Conservation (phyloP, 2,113 vertebrate species). For the Damaliscus lunatus region DNA sequence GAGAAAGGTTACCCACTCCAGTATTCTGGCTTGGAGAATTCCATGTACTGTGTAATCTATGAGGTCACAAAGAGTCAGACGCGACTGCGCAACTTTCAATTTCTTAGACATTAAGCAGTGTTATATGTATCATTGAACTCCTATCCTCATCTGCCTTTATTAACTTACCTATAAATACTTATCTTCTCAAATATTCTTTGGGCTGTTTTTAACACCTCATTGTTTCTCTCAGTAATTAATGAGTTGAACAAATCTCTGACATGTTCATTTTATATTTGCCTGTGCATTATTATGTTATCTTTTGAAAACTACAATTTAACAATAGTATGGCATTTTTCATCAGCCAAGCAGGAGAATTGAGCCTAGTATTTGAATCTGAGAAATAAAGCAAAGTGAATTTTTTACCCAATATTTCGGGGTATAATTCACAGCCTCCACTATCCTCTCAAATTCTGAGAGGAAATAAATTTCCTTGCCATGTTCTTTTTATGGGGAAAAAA, state of each 20-base stretch:
- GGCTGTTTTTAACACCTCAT: not conserved
- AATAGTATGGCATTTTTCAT: not conserved
- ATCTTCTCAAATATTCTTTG: slow-evolving; percentile 4
- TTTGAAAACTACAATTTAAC: slow-evolving; percentile 18
- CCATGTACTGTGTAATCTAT: not conserved
- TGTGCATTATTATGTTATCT: not conserved
- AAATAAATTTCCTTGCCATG: not conserved
- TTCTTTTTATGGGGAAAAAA: not conserved
- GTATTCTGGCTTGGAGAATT: not conserved
- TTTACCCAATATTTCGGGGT: not conserved
- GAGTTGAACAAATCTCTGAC: slow-evolving; percentile 26
- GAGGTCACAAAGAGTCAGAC: not conserved
- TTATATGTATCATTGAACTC: not conserved
- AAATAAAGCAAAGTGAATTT: not conserved
- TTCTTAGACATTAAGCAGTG: not conserved
- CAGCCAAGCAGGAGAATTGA: not conserved
- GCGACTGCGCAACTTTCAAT: accelerated
- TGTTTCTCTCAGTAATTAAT: slow-evolving; percentile 43
- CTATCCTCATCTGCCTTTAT: not conserved
- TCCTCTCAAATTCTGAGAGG: not conserved
- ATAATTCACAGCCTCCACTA: not conserved
- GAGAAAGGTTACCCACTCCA: not conserved
- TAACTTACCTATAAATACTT: slow-evolving; percentile 10
- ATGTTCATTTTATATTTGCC: slow-evolving; percentile 35
- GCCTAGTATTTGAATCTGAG: slow-evolving; percentile 7